phyloP scores from a whole-genome alignment of 64 coral and sea anemone species.

The Anthopleura sola region DNA sequence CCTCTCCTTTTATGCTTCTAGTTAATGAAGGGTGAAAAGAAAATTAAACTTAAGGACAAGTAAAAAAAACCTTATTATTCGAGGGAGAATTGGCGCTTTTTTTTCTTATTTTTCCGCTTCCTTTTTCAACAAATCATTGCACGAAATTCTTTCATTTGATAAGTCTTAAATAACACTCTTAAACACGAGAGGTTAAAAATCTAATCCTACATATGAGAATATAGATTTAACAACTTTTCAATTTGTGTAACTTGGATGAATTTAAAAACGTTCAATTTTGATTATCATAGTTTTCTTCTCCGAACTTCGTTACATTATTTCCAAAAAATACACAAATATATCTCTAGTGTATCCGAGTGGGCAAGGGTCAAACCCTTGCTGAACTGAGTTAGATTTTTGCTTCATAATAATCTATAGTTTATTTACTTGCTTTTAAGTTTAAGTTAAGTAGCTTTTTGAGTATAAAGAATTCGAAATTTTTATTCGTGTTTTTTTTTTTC shows the following conservation, averaged over 20 bases:
- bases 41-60: neutral
- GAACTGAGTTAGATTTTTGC: neutral
- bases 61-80: neutral
- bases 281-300: neutral
- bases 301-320: neutral
- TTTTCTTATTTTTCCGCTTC: too few relatives aligned
- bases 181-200: constrained; percentile 5
- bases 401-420: neutral
- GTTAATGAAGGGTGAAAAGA: neutral
- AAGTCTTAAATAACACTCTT: neutral
- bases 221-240: neutral
- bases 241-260: neutral
- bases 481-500: too few relatives aligned
- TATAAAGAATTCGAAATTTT: neutral
- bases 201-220: neutral
- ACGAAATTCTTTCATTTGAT: neutral
- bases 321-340: neutral
- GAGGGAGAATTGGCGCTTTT: neutral
- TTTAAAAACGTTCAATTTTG: too few relatives aligned
- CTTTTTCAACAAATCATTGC: neutral
- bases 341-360: neutral
- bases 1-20: neutral
- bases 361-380: neutral
- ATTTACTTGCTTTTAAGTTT: constrained; percentile 2
- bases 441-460: neutral